Base-by-base conservation (phyloP, 2,888 invertebrate species). In the Abrostola triplasia region DNA sequence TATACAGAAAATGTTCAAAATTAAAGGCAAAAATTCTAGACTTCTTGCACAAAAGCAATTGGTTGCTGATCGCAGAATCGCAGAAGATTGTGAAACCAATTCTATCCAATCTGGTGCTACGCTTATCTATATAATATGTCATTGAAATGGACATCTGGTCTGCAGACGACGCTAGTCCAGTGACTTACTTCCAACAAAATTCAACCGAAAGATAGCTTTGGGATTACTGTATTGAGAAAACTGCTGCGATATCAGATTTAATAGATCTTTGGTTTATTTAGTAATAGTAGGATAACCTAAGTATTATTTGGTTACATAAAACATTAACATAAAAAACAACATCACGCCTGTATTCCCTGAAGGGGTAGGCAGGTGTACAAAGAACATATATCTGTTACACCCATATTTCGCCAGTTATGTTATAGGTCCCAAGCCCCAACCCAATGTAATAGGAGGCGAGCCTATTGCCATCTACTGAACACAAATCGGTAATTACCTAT, bases 61-160 rank as follows among this genome's bases (percentile, higher is more conserved):
- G 48, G 42, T 51, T 42, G 13, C 55, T 36, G 10, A 55, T 52
- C 55, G 40, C 12, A 58, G 35, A 40, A 24, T 36, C 57, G 48
- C 36, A 48, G 50, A 24, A 51, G 50, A 37, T 50, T 49, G 59
- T 50, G 12, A 12, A 38, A 38, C 47, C 61, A 40, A 59, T 70
- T 64, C 47, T 42, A 59, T 59, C 41, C 42, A 50, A 40, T 42
- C 63, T 56, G 64, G 57, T 38, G 38, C 42, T 47, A 37, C 5
- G 36, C 59, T 70, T 71, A 71, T 71, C 71, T 70, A 50, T 64
- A 63, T 59, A 54, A 70, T 55, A 60, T 24, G 59, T 72, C 71
- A 60, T 57, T 51, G 52, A 41, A 64, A 60, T 76, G 57, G 55
- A 72, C 71, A 58, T 75, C 48, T 44, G 49, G 54, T 58, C 60